These are phyloP conservation scores for Aptenodytes forsteri DNA, from an alignment of 2,113 vertebrate species.

Conservation along the genomic window DNA sequence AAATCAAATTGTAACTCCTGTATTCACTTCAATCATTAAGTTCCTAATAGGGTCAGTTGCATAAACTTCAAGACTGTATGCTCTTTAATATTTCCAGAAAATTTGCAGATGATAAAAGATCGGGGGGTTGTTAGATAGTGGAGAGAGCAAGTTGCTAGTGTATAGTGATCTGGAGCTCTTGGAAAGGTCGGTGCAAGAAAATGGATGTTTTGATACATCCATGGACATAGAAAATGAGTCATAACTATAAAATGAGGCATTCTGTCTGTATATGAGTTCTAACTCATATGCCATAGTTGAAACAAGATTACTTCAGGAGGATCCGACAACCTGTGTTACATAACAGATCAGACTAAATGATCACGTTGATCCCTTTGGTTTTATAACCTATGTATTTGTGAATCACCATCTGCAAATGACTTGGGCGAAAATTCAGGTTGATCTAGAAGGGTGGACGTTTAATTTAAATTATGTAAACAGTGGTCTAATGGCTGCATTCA, in stretches of 20 bases:
- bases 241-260: background rate
- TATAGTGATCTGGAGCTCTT: background rate
- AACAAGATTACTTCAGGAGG: background rate
- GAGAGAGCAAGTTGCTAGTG: background rate
- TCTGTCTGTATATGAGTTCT: background rate
- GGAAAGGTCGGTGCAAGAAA: background rate
- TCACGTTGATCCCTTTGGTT: background rate
- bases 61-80: background rate
- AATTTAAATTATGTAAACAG: background rate
- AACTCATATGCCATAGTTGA: background rate
- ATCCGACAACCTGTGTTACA: accelerated
- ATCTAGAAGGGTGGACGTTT: background rate
- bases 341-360: background rate
- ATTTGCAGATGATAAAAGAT: background rate
- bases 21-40: background rate
- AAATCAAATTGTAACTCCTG: background rate
- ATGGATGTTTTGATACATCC: background rate
- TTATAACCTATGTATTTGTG: background rate
- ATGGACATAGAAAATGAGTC: background rate
- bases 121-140: accelerated
- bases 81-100: background rate
- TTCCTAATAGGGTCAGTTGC: background rate
- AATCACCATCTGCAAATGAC: background rate
- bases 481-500: background rate
- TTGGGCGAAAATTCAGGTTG: background rate